phyloP scores from a whole-genome alignment of 1,140 invertebrate species.

The Brachionus koreanus region DNA sequence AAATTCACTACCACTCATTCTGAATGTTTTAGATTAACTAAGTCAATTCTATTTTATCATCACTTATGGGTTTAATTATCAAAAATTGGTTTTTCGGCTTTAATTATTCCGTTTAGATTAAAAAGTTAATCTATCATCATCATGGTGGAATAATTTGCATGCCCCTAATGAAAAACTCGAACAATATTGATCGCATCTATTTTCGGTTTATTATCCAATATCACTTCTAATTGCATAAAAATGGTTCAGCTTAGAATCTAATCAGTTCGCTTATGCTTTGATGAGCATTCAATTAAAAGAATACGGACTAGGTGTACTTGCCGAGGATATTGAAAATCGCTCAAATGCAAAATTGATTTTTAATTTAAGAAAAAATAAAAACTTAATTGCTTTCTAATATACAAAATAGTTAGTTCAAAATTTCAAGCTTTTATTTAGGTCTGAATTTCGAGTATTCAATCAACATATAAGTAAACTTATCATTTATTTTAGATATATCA shows the following conservation, averaged over 20 bases:
- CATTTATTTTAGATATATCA: slow-evolving; percentile 12
- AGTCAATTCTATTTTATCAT: neutral
- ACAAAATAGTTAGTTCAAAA: slow-evolving; percentile 2
- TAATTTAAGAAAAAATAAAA: neutral
- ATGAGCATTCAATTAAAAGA: neutral
- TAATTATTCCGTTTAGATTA: slow-evolving; percentile 13
- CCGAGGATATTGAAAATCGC: neutral
- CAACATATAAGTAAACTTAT: slow-evolving; percentile 1
- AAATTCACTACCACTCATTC: neutral
- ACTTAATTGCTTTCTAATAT: slow-evolving; percentile 17
- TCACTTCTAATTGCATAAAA: neutral
- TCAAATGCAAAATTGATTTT: slow-evolving; percentile 18
- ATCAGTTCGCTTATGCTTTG: neutral
- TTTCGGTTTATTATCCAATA: slow-evolving; percentile 19
- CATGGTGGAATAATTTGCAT: neutral
- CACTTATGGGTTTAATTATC: slow-evolving; percentile 23
- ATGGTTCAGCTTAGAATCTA: neutral
- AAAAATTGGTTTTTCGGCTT: neutral
- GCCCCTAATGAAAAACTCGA: neutral
- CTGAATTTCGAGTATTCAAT: slow-evolving; percentile 20
- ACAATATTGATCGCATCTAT: neutral
- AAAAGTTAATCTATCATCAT: slow-evolving; percentile 28
- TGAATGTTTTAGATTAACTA: neutral
- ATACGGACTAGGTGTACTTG: slow-evolving; percentile 10
- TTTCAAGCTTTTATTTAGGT: neutral